Evolutionary conservation across 2,888 invertebrate genomes (phyloP).

Genomic region (Cantharis rufa): DNA sequence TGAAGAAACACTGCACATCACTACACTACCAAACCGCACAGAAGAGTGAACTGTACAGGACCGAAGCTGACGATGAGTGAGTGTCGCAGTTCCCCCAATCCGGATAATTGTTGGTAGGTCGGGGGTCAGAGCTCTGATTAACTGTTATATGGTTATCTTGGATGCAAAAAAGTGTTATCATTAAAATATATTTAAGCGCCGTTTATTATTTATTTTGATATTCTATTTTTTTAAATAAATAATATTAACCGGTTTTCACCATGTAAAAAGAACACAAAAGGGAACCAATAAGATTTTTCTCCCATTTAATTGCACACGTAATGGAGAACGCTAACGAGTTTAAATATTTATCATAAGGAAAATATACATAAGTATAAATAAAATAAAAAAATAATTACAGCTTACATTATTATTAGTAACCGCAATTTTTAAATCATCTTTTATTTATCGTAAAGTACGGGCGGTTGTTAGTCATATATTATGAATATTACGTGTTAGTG

Average conservation of each 20-base stretch:
- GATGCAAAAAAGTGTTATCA: conserved; percentile 24
- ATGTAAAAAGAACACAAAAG: background rate
- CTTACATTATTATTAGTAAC: background rate
- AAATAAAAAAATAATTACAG: background rate
- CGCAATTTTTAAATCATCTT: background rate
- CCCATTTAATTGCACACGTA: background rate
- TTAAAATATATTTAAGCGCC: conserved; percentile 18
- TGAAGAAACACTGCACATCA: conserved; percentile 16
- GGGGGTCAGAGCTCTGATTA: conserved; percentile 39
- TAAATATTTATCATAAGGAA: background rate
- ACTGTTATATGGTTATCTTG: conserved; percentile 30
- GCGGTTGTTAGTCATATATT: background rate
- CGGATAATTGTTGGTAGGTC: conserved; percentile 39
- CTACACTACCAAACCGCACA: conserved; percentile 27
- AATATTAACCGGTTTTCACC: background rate
- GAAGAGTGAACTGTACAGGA: conserved; percentile 27
- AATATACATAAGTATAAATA: background rate
- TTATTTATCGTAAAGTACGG: background rate
- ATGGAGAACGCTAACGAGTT: background rate
- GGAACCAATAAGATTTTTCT: background rate
- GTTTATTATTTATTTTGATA: conserved; percentile 4
- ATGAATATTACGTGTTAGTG: background rate
- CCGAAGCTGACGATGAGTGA: conserved; percentile 22
- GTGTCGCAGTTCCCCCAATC: conserved; percentile 37
- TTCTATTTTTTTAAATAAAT: background rate